phyloP scores from a whole-genome alignment of 2,113 vertebrate genomes.

The Lophura nycthemera region DNA sequence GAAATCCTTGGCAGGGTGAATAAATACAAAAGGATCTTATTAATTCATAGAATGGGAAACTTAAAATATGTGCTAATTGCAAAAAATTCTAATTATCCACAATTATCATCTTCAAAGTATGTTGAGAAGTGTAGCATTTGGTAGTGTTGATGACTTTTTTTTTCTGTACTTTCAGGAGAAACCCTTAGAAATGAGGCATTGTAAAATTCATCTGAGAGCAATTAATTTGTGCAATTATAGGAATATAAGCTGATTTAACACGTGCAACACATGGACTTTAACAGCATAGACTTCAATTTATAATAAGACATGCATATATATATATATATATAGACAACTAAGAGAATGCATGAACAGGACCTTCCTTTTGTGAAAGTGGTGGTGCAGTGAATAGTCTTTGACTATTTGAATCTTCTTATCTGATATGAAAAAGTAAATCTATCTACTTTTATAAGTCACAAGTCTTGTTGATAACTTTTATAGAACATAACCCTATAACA shows the following conservation, averaged over 20 bases:
- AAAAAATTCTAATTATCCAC: conserved; percentile 72
- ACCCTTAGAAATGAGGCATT: conserved; percentile 63
- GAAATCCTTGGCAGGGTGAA: not conserved
- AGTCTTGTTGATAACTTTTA: not conserved
- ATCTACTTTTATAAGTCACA: not conserved
- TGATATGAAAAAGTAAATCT: not conserved
- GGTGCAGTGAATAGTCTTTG: not conserved
- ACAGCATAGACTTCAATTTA: not conserved
- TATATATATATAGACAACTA: not conserved
- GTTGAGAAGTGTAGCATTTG: conserved; percentile 65
- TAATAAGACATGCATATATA: not conserved
- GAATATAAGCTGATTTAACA: conserved; percentile 64
- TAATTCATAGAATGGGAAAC: conserved; percentile 66
- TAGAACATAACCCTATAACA: not conserved
- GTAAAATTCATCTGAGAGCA: conserved; percentile 74
- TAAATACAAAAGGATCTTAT: conserved; percentile 56
- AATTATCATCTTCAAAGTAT: conserved; percentile 77
- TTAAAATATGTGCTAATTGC: conserved; percentile 68
- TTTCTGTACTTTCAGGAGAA: conserved; percentile 48
- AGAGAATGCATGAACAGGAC: not conserved
- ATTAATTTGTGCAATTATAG: conserved; percentile 74
- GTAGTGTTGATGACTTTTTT: conserved; percentile 75
- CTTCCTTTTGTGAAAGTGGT: not conserved
- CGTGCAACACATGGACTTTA: conserved; percentile 24
- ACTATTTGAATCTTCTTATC: conserved; percentile 5